These are phyloP conservation scores for Daktulosphaira vitifoliae DNA, from an alignment of 1,140 invertebrate genomes.

Conservation along the genomic window DNA sequence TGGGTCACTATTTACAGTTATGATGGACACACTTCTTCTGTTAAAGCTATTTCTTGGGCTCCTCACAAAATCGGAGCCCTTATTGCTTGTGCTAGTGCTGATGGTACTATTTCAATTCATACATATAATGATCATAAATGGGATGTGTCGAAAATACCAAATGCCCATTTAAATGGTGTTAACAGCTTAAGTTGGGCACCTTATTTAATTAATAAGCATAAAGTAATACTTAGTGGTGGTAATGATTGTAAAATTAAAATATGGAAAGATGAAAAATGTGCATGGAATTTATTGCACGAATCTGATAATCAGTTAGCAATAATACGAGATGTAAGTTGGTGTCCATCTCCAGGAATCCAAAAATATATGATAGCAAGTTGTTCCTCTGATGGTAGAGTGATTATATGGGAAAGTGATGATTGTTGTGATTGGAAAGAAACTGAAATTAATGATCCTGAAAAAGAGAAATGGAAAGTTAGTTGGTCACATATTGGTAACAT, in stretches of 20 bases:
- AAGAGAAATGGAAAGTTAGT: conserved; percentile 97
- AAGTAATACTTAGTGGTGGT: conserved; percentile 61
- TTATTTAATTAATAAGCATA: conserved; percentile 48
- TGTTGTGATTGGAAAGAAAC: conserved; percentile 73
- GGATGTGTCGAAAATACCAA: conserved; percentile 68
- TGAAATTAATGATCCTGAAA: conserved; percentile 83
- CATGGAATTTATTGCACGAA: conserved; percentile 86
- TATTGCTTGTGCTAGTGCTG: conserved; percentile 92
- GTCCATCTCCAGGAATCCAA: conserved; percentile 81
- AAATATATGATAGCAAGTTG: conserved; percentile 86
- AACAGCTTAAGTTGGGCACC: conserved; percentile 98
- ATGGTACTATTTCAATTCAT: conserved; percentile 88
- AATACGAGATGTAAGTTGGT: conserved; percentile 97
- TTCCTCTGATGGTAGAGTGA: conserved; percentile 86
- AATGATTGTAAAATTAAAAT: conserved; percentile 98
- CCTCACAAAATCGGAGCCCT: conserved; percentile 89
- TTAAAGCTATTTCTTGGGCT: conserved; percentile 95
- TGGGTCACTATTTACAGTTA: conserved; percentile 95
- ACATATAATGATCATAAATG: conserved; percentile 58
- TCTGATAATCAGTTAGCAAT: conserved; percentile 94
- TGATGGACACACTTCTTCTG: conserved; percentile 85
- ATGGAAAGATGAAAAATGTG: conserved; percentile 81
- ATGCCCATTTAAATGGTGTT: conserved; percentile 81
- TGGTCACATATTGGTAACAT: conserved; percentile 98
- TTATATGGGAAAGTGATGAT: conserved; percentile 85